A percentile compares a stretch with the other conserved stretches of the same genome.
These are phyloP conservation scores for Ylistrum balloti DNA, from an alignment of 1,140 invertebrate species.

Conservation along the genomic window DNA sequence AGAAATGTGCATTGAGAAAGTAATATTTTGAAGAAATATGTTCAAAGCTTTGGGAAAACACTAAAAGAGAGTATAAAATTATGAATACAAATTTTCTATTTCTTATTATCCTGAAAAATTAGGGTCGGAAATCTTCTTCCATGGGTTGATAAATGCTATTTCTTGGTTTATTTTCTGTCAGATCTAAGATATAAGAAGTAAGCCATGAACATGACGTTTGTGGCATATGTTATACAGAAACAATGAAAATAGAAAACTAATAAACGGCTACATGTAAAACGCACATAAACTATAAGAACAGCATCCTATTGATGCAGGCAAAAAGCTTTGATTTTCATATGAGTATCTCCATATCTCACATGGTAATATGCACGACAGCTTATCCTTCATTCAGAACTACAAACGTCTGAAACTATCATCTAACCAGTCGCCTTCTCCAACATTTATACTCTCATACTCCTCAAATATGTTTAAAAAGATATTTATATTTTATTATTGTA, in stretches of 20 bases:
- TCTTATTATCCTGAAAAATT: no score
- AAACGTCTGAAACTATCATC: background rate
- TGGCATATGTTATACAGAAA: background rate
- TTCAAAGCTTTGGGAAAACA: no score
- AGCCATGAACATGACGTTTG: background rate
- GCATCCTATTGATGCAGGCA: background rate
- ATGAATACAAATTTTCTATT: no score
- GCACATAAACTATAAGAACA: background rate
- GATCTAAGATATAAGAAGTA: background rate
- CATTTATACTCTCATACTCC: constrained; percentile 11
- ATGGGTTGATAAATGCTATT: no score
- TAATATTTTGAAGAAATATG: no score
- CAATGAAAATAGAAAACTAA: background rate
- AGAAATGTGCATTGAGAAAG: no score
- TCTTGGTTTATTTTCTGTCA: background rate
- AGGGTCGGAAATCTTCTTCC: no score
- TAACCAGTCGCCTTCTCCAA: background rate
- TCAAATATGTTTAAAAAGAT: constrained; percentile 23
- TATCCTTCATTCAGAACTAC: background rate
- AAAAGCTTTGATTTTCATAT: background rate
- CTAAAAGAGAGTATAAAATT: no score
- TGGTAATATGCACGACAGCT: background rate
- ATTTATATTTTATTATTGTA: constrained; percentile 10
- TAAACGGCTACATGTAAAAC: background rate
- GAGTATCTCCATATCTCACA: background rate